These are phyloP conservation scores for Drosophila tristis DNA, from an alignment of 1,140 invertebrate species.

Conservation along the genomic window DNA sequence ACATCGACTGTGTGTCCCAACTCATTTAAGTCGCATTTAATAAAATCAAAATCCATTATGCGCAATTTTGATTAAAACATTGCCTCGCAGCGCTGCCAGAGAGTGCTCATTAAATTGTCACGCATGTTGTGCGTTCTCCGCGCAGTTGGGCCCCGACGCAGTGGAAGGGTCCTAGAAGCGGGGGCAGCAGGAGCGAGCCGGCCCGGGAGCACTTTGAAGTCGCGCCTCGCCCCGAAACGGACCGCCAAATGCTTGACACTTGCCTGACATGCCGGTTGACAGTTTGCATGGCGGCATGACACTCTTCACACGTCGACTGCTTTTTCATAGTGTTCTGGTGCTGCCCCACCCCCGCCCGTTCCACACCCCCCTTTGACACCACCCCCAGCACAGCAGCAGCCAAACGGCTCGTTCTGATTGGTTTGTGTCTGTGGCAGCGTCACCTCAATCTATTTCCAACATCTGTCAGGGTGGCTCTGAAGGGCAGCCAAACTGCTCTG, in stretches of 20 bases:
- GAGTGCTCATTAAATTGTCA: conserved; percentile 80
- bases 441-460: conserved; percentile 75
- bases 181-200: conserved; percentile 1
- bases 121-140: conserved; percentile 67
- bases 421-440: conserved; percentile 46
- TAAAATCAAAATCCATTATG: conserved; percentile 83
- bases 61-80: conserved; percentile 82
- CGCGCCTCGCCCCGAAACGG: conserved; percentile 32
- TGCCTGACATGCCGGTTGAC: conserved; percentile 77
- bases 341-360: background rate
- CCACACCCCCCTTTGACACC: background rate
- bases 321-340: conserved; percentile 51
- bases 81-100: conserved; percentile 41
- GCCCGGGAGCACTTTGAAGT: conserved; percentile 69
- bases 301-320: conserved; percentile 56
- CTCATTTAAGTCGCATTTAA: conserved; percentile 82
- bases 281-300: conserved; percentile 76
- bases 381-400: background rate
- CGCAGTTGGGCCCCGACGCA: conserved; percentile 8
- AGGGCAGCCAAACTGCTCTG: background rate
- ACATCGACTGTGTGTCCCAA: conserved; percentile 44
- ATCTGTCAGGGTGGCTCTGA: conserved; percentile 58
- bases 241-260: conserved; percentile 70
- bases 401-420: conserved; percentile 51
- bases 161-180: background rate